Evolutionary conservation across 2,888 invertebrate species (phyloP), one percentile per base, ranked within the genome.

Genomic region (Bedellia somnulentella): DNA sequence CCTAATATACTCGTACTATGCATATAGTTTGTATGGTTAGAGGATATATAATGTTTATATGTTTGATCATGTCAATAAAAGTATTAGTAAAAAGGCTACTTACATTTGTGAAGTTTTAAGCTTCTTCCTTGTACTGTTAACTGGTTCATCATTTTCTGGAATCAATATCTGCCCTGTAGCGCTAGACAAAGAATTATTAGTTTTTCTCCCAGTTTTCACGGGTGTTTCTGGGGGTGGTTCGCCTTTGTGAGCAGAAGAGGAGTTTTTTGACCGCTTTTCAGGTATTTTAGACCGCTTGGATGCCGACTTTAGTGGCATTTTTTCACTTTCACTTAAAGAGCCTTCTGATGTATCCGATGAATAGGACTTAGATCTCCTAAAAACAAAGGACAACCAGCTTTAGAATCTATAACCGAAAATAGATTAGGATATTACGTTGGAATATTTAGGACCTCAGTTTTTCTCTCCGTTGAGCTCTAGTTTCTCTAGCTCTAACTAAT

Each of bases 91-190:
- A n/a, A n/a, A n/a, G n/a, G n/a, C n/a, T 29, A 68, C 71, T 79
- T 71, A 85, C 85, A 84, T 81, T 70, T 83, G 83, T n/a, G 84
- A 82, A 11, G 81, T 81, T 51, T 83, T 83, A 18, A 83, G 56
- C 52, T 82, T 83, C 45, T 80, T 81, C 38, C 79, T 54, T 3
- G 73, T 71, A 39, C 71, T 67, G 42, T 56, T 70, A 25, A 57
- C 50, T 1, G 68, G 71, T 32, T 71, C 75, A 28, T 60, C 64
- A 40, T 55, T 63, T 41, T 73, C 77, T 12, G 64, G 86, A 55
- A 91, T 89, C 33, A 90, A 79, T 39, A 91, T 89, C 54, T 89
- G 89, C 15, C 90, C 91, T 2, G 89, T 89, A 29, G 89, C 86
- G 8, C 88, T 88, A 2, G 91, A 87, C 27, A 92, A 70, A 1